These are phyloP conservation scores for Babylonia areolata DNA, from an alignment of 1,140 invertebrate genomes.

Conservation along the genomic window DNA sequence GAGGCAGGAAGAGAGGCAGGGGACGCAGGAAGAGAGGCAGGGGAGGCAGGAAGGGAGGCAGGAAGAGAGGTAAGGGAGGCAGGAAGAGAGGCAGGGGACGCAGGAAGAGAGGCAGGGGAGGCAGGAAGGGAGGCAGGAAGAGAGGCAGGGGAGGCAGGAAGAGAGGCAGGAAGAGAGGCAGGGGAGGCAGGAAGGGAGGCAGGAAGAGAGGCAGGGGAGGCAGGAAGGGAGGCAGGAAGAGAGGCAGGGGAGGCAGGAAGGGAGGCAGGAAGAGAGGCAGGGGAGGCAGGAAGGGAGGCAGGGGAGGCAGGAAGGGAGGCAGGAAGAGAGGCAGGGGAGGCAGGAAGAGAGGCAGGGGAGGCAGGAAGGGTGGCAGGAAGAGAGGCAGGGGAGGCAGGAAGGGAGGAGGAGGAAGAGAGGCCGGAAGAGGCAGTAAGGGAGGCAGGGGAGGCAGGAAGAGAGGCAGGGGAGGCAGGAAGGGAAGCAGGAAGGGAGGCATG, in stretches of 20 bases:
- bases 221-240: background rate
- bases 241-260: background rate
- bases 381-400: no score
- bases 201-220: background rate
- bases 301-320: background rate
- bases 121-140: background rate
- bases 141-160: background rate
- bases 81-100: background rate
- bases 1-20: background rate
- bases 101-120: background rate
- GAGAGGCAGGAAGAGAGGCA: background rate
- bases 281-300: background rate
- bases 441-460: background rate
- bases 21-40: background rate
- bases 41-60: background rate
- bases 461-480: background rate
- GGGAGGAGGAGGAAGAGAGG: no score
- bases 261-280: background rate
- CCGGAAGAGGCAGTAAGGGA: no score
- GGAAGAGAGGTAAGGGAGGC: background rate
- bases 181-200: background rate
- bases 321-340: background rate
- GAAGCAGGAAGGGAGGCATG: background rate
- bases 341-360: background rate
- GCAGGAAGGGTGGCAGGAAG: background rate